Evolutionary conservation across 1,140 invertebrate genomes (phyloP), one percentile per base, ranked within the genome.

Genomic region (Temnothorax longispinosus): DNA sequence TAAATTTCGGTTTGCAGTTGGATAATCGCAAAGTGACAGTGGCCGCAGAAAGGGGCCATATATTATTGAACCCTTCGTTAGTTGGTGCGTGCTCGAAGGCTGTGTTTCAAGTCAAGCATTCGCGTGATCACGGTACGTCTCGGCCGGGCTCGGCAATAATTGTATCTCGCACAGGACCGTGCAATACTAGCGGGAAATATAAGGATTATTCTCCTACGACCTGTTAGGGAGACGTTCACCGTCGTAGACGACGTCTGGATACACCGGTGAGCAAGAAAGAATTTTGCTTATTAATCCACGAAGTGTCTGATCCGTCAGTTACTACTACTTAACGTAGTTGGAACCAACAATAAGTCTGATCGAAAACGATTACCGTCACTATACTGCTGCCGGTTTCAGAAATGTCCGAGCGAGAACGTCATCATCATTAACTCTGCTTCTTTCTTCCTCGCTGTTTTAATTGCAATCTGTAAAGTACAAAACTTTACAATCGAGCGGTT

Each of bases 91-190:
- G 92, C 60, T 67, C 52, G 69, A 72, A 58, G 88, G 78, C 88
- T 85, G 88, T 93, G 88, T 86, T 62, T 91, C 92, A 91, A 90
- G 52, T 56, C 10, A 32, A 38, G 72, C 67, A 71, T 88, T 87
- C 47, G 93, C 92, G 92, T 93, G 92, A 90, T 88, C 89, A 87
- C 58, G 81, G 88, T 38, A 82, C 87, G 87, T 91, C 71, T 69
- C 90, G 89, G 91, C 87, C 77, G 75, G 62, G 80, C 72, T 64
- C 77, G 74, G 84, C 72, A 81, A 81, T 92, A 92, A 89, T 89
- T 89, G 87, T 87, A 88, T 89, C 77, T 88, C 80, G 75, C 87
- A 38, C 56, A 84, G 86, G 86, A 78, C 85, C 74, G 85, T 38
- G 54, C 86, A 80, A 86, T 89, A 78, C 77, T 72, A 62, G 75